These are phyloP conservation scores for Dinoponera quadriceps DNA, from an alignment of 1,140 invertebrate genomes.

Conservation along the genomic window DNA sequence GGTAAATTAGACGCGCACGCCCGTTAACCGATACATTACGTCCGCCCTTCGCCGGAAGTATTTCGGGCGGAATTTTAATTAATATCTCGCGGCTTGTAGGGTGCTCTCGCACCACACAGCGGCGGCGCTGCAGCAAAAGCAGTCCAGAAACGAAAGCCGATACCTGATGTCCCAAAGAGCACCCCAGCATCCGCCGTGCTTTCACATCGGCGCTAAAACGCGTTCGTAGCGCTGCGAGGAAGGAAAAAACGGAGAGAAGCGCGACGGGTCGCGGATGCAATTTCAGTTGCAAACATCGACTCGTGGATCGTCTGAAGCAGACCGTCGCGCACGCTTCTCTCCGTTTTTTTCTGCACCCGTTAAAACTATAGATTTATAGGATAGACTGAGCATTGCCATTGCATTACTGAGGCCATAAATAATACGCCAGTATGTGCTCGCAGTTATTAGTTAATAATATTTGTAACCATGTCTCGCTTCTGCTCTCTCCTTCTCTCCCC, in stretches of 20 bases:
- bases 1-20: constrained; percentile 49
- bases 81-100: constrained; percentile 72
- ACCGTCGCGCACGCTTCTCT: too few species aligned
- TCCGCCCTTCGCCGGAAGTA: constrained; percentile 62
- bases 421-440: too few species aligned
- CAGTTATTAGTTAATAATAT: too few species aligned
- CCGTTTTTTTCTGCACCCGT: too few species aligned
- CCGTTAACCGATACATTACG: constrained; percentile 52
- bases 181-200: neutral
- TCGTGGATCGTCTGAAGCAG: too few species aligned
- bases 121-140: constrained; percentile 46
- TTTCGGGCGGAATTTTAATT: constrained; percentile 79
- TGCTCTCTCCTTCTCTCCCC: too few species aligned
- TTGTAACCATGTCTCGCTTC: too few species aligned
- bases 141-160: constrained; percentile 54
- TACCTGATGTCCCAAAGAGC: constrained; percentile 32
- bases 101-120: constrained; percentile 4
- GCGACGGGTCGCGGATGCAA: neutral
- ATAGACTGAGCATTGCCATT: too few species aligned
- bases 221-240: constrained; percentile 24
- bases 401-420: too few species aligned
- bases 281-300: too few species aligned
- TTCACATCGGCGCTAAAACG: constrained; percentile 52
- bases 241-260: constrained; percentile 6
- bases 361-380: too few species aligned